Base-by-base conservation (phyloP, 2,797 vertebrate species). In the Myotis daubentonii region DNA sequence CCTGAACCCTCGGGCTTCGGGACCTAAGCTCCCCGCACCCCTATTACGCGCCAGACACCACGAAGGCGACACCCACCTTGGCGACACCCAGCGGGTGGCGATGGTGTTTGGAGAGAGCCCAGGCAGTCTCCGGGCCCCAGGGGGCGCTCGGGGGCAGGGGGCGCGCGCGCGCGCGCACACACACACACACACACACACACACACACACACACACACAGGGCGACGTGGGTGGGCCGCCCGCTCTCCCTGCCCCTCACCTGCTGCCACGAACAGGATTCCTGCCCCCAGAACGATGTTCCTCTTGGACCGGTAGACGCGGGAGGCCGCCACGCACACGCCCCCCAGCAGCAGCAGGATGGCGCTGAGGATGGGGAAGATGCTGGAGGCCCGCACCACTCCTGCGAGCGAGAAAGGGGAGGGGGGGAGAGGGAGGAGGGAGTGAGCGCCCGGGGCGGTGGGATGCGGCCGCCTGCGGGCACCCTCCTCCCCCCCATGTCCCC, bases 321-420 rank as follows among this genome's bases (percentile, higher is more conserved):
- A 99, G 96, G 99, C 99, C n/a, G 99, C 99, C 79, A 99, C 99
- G 93, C 99, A 99, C 96, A 99, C 98, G 28, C 99, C 99, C 95
- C 99, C 99, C 97, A 99, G 99, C 96, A 99, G 97, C 97, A 99
- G 98, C 97, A 99, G 98, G 97, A 99, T 99, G 92, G 99, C 99
- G 96, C 99, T 99, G 96, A 99, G 99, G 98, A 99, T 99, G 3
- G 99, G 99, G 97, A 99, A 99, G 98, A 99, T 99, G 98, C 99
- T 99, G 97, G 99, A 99, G 97, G 99, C 99, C 91, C 99, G 98
- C 94, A 99, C 99, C 44, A 99, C 99, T 81, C 99, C 99, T 99
- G 96, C 49, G 13, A 47, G 44, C 65, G 66, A n/a, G 44, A 72
- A 47, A 25, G 57, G 28, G 15, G 38, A 20, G 28, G 6, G n/a